A percentile compares a stretch with the other conserved stretches of the same genome.
These are phyloP conservation scores for Eupithecia abbreviata DNA, from an alignment of 2,888 invertebrate genomes.

Conservation along the genomic window DNA sequence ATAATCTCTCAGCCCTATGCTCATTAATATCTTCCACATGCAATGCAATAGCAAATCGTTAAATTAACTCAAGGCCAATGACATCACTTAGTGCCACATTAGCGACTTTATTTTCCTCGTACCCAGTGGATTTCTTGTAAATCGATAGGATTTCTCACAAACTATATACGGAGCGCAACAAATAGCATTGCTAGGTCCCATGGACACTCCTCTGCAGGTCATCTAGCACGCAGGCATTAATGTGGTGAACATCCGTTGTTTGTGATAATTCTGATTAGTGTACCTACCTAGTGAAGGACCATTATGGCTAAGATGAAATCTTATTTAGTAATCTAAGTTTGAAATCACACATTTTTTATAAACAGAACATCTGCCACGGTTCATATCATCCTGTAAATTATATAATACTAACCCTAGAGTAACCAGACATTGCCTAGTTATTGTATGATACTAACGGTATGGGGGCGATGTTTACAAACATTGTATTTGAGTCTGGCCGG, in stretches of 20 bases:
- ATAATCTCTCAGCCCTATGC: neutral
- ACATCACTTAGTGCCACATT: slow-evolving; percentile 31
- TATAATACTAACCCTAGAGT: too few species aligned
- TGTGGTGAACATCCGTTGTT: neutral
- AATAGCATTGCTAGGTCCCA: slow-evolving; percentile 12
- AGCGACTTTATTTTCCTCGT: slow-evolving; percentile 38
- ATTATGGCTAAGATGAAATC: too few species aligned
- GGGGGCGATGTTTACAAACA: too few species aligned
- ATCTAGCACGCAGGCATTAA: neutral
- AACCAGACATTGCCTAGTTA: too few species aligned
- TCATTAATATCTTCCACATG: slow-evolving; percentile 7
- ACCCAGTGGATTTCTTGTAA: slow-evolving; percentile 31
- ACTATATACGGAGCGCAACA: slow-evolving; percentile 33
- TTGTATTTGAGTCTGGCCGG: too few species aligned
- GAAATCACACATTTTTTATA: too few species aligned
- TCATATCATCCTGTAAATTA: too few species aligned
- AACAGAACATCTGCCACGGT: too few species aligned
- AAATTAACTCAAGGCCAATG: slow-evolving; percentile 33
- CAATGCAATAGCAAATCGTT: slow-evolving; percentile 8
- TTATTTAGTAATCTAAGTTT: too few species aligned
- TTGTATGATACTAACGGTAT: too few species aligned
- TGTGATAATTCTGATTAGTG: slow-evolving; percentile 16
- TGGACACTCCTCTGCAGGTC: neutral
- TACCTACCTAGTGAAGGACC: neutral
- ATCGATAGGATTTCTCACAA: slow-evolving; percentile 14